phyloP scores from a whole-genome alignment of 2,797 vertebrate species.

The Pseudocheirus occidentalis region DNA sequence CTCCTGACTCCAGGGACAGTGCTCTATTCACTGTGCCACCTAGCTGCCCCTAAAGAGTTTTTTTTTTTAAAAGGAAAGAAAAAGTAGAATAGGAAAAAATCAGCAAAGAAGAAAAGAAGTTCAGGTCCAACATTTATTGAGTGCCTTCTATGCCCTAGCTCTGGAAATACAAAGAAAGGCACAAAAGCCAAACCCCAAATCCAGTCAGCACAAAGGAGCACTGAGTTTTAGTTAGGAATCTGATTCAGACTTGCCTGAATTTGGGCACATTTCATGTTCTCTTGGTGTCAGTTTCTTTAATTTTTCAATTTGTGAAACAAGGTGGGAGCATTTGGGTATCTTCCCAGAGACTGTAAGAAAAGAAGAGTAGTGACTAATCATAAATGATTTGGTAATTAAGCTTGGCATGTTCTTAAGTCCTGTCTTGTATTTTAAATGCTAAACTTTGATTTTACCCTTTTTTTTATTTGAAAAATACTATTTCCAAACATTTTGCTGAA shows the following conservation, averaged over 20 bases:
- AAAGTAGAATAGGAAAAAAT: not conserved
- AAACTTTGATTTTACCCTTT: constrained; percentile 32
- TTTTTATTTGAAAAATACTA: constrained; percentile 37
- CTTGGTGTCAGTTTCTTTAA: constrained; percentile 32
- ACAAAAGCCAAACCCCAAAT: not conserved
- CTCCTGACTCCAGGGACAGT: too few relatives aligned
- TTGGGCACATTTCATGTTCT: constrained; percentile 48
- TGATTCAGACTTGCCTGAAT: constrained; percentile 36
- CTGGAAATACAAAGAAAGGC: not conserved
- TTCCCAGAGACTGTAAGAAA: constrained; percentile 47
- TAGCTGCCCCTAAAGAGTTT: too few relatives aligned
- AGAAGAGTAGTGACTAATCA: constrained; percentile 27
- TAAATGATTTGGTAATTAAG: not conserved
- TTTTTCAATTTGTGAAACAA: constrained; percentile 48
- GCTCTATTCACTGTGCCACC: too few relatives aligned
- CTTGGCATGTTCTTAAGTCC: constrained; percentile 15
- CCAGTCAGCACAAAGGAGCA: not conserved
- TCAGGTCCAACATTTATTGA: not conserved
- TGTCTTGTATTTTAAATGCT: constrained; percentile 44
- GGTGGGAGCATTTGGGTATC: constrained; percentile 29
- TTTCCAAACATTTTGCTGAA: constrained; percentile 26
- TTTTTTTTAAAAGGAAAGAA: not conserved
- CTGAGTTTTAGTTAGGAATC: constrained; percentile 20
- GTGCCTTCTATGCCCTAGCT: not conserved
- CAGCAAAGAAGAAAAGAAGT: not conserved